Percentiles rank a stretch among this genome's conserved stretches.
Conservation (phyloP, 2,113 vertebrate species). For the Pycnonotus jocosus region DNA sequence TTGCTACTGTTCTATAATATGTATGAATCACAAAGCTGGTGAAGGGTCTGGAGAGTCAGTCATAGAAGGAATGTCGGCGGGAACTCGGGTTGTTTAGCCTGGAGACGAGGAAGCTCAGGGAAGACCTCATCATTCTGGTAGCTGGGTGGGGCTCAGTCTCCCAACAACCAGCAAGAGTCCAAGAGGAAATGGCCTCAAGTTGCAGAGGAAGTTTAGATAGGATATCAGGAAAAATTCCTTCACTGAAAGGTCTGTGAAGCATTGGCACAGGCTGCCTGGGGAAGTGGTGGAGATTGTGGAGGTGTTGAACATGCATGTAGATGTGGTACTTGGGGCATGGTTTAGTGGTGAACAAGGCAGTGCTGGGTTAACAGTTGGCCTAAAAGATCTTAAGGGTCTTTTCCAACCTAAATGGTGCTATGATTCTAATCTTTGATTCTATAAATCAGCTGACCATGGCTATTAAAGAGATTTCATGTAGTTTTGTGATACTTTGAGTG, state of each 20-base stretch:
- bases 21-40: accelerated
- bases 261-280: neutral
- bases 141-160: accelerated
- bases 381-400: neutral
- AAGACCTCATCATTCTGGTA: neutral
- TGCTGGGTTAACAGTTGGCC: accelerated
- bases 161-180: neutral
- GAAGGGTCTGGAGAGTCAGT: neutral
- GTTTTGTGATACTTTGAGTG: neutral
- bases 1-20: neutral
- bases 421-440: neutral
- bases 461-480: neutral
- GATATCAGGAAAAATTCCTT: neutral
- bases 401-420: neutral
- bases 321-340: too few species aligned
- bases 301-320: accelerated
- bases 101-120: neutral
- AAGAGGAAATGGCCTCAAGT: neutral
- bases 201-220: neutral
- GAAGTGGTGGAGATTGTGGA: neutral
- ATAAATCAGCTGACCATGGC: neutral
- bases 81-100: neutral
- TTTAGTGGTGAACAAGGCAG: neutral
- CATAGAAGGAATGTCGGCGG: neutral
- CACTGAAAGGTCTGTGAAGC: accelerated